These are phyloP conservation scores for Hydractinia echinata DNA, from an alignment of 30 jellyfish, hydroid and myxozoan genomes.

Conservation along the genomic window DNA sequence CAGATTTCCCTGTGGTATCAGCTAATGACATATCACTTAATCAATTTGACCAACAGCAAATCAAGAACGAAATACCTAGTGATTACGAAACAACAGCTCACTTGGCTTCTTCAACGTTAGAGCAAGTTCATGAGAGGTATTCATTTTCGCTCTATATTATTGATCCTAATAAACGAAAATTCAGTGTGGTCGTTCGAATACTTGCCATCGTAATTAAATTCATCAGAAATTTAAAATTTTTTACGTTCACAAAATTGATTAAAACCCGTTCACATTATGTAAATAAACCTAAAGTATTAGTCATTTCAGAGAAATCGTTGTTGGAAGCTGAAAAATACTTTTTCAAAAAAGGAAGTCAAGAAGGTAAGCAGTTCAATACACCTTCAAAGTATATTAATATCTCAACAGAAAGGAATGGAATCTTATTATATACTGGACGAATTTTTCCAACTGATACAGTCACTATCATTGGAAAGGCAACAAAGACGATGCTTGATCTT, in stretches of 20 bases:
- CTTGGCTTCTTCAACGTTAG: neutral
- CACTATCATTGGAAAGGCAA: too few relatives aligned
- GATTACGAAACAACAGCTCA: neutral
- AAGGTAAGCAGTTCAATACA: neutral
- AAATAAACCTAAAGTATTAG: neutral
- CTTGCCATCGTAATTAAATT: conserved; percentile 1
- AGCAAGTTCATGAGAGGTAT: conserved; percentile 17
- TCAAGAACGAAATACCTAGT: neutral
- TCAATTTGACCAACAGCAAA: neutral
- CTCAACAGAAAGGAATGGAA: neutral
- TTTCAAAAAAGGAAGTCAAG: too few relatives aligned
- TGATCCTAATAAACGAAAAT: conserved; percentile 18
- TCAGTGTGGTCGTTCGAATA: conserved; percentile 13
- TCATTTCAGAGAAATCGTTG: neutral
- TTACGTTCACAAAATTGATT: too few relatives aligned
- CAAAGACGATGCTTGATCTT: too few relatives aligned
- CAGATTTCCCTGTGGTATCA: conserved; percentile 19
- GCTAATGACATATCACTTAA: neutral
- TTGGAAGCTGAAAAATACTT: conserved; percentile 7
- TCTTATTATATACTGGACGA: too few relatives aligned
- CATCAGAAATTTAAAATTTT: neutral
- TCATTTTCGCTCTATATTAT: neutral
- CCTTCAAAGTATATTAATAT: too few relatives aligned
- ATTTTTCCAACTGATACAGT: too few relatives aligned
- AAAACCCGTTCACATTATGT: too few relatives aligned